Conservation (phyloP, 1,140 invertebrate genomes). For the Drosophila gunungcola region DNA sequence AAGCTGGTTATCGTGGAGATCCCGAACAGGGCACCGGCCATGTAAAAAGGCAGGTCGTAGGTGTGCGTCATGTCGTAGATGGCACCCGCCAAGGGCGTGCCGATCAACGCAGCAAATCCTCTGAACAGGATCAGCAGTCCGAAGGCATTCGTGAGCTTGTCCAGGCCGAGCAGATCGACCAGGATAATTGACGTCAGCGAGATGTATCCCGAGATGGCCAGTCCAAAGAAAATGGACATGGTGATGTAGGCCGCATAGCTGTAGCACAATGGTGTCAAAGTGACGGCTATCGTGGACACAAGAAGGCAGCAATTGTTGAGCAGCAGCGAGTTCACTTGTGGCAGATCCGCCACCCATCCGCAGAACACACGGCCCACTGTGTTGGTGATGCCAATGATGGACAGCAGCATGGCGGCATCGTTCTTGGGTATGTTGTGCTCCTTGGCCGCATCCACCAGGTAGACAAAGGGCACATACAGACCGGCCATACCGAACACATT, state of each 20-base stretch:
- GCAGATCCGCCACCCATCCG: slow-evolving; percentile 94
- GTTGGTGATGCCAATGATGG: slow-evolving; percentile 98
- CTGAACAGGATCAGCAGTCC: slow-evolving; percentile 97
- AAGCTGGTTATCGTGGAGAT: slow-evolving; percentile 94
- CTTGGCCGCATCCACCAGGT: slow-evolving; percentile 93
- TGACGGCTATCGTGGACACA: slow-evolving; percentile 94
- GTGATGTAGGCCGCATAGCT: slow-evolving; percentile 91
- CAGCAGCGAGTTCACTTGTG: slow-evolving; percentile 94
- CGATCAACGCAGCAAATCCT: slow-evolving; percentile 95
- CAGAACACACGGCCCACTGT: slow-evolving; percentile 94
- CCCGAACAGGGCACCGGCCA: slow-evolving; percentile 95
- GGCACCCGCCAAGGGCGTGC: slow-evolving; percentile 92
- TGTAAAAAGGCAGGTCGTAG: slow-evolving; percentile 95
- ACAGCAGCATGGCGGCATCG: slow-evolving; percentile 94
- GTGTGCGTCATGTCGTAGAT: slow-evolving; percentile 94
- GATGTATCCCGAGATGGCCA: slow-evolving; percentile 98
- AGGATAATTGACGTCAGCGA: slow-evolving; percentile 99
- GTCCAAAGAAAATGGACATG: slow-evolving; percentile 96
- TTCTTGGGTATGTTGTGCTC: slow-evolving; percentile 89
- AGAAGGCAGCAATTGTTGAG: slow-evolving; percentile 98
- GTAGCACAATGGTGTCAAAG: slow-evolving; percentile 92
- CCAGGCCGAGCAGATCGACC: slow-evolving; percentile 97
- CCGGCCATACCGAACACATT: slow-evolving; percentile 97
- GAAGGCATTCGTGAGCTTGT: slow-evolving; percentile 98
- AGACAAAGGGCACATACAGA: slow-evolving; percentile 98